Percentiles rank a stretch among this genome's conserved stretches.
phyloP scores from a whole-genome alignment of 2,888 invertebrate genomes.

The Caenorhabditis afra region DNA sequence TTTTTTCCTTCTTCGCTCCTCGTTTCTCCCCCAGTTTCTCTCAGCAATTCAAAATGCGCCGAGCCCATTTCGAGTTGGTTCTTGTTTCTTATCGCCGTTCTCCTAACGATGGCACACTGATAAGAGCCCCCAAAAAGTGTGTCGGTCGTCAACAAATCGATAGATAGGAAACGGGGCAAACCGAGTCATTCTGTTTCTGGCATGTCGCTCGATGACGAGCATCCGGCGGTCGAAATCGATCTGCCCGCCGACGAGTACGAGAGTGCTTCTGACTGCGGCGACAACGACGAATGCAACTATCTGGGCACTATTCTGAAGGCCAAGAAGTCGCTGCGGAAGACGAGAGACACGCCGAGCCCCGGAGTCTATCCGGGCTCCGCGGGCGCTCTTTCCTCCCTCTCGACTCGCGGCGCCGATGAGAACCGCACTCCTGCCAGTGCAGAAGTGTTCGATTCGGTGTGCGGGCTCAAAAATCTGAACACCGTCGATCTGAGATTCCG shows the following conservation, averaged over 20 bases:
- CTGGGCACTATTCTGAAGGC: constrained; percentile 47
- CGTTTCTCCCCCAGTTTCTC: background rate
- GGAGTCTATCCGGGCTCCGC: constrained; percentile 62
- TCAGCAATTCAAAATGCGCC: constrained; percentile 8
- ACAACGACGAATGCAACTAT: constrained; percentile 24
- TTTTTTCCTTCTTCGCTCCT: background rate
- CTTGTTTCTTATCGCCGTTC: constrained; percentile 25
- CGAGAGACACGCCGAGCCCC: constrained; percentile 35
- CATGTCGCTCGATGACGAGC: constrained; percentile 43
- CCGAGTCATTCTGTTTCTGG: constrained; percentile 14
- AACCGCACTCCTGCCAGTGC: constrained; percentile 44
- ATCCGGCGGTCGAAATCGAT: constrained; percentile 49
- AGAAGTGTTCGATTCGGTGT: constrained; percentile 53
- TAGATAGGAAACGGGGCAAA: constrained; percentile 19
- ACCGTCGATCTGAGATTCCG: constrained; percentile 68
- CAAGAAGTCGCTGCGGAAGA: constrained; percentile 28
- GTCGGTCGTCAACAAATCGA: constrained; percentile 51
- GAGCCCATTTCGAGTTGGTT: constrained; percentile 2
- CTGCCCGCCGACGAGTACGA: constrained; percentile 37
- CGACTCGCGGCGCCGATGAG: constrained; percentile 18
- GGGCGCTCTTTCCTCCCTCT: constrained; percentile 50
- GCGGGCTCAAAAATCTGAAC: constrained; percentile 44
- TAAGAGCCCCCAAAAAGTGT: constrained; percentile 27
- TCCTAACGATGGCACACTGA: constrained; percentile 19
- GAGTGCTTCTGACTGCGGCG: constrained; percentile 44